Conservation (phyloP, 2,888 invertebrate species). For the Agonopterix heracliana region DNA sequence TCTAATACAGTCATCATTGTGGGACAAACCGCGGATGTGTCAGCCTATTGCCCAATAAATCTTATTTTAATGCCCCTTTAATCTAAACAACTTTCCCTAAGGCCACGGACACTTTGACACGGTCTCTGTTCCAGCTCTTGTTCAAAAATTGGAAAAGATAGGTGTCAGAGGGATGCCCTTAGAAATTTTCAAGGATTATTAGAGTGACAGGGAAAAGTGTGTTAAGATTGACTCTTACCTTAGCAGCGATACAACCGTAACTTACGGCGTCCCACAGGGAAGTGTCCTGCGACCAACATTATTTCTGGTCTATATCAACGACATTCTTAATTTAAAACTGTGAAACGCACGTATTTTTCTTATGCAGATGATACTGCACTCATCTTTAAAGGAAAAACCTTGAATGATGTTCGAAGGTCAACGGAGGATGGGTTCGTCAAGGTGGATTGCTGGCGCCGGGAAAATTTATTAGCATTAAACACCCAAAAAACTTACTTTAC, state of each 20-base stretch:
- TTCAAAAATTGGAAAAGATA: not conserved
- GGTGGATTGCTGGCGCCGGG: not conserved
- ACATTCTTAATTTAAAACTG: not conserved
- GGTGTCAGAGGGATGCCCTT: not conserved
- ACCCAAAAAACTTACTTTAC: not conserved
- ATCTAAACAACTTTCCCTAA: too few relatives aligned
- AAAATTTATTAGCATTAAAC: not conserved
- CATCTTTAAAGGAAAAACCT: not conserved
- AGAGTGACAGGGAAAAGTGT: not conserved
- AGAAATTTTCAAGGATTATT: not conserved
- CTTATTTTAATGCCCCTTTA: conserved; percentile 26
- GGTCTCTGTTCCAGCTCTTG: not conserved
- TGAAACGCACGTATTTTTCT: not conserved
- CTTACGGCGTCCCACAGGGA: too few relatives aligned
- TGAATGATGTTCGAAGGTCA: not conserved
- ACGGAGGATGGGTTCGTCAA: not conserved
- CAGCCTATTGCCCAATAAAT: conserved; percentile 23
- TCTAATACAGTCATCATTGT: conserved; percentile 7
- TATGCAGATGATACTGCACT: not conserved
- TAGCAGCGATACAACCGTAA: not conserved
- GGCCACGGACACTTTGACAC: too few relatives aligned
- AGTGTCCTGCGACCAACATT: not conserved
- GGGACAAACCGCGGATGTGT: conserved; percentile 15
- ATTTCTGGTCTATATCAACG: not conserved
- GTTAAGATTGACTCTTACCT: not conserved